A percentile compares a stretch with the other conserved stretches of the same genome.
Conservation (phyloP, 1,140 invertebrate genomes). For the Lithobius niger region DNA sequence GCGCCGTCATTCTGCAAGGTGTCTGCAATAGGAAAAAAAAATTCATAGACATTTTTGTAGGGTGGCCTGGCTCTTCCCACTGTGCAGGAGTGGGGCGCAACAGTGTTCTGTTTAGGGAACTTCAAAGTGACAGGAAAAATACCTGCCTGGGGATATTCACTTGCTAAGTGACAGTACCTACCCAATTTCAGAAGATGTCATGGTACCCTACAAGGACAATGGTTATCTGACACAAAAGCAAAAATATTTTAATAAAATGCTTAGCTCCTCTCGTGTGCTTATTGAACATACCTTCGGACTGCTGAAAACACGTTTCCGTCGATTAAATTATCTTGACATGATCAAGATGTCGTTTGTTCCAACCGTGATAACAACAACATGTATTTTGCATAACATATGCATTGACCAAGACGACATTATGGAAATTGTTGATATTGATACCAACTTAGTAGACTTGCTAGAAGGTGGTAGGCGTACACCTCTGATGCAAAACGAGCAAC, state of each 20-base stretch:
- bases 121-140: neutral
- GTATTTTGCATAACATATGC: conserved; percentile 29
- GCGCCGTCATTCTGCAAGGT: conserved; percentile 11
- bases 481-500: no score
- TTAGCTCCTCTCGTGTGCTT: conserved; percentile 19
- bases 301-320: conserved; percentile 26
- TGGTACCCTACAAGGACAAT: conserved; percentile 26
- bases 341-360: conserved; percentile 17
- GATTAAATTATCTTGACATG: conserved; percentile 23
- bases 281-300: conserved; percentile 27
- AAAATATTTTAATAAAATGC: conserved; percentile 22
- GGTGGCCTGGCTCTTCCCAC: conserved; percentile 14
- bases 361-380: conserved; percentile 25
- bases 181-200: conserved; percentile 21
- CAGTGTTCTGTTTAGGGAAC: neutral
- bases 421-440: neutral
- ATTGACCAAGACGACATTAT: neutral
- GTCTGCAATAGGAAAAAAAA: conserved; percentile 11
- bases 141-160: conserved; percentile 15
- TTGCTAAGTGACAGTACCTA: conserved; percentile 29
- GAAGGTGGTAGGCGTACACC: no score
- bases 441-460: no score
- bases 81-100: conserved; percentile 11
- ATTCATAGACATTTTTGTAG: conserved; percentile 13
- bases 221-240: conserved; percentile 23